phyloP scores from a whole-genome alignment of 2,113 vertebrate species.

The Oceanites oceanicus region DNA sequence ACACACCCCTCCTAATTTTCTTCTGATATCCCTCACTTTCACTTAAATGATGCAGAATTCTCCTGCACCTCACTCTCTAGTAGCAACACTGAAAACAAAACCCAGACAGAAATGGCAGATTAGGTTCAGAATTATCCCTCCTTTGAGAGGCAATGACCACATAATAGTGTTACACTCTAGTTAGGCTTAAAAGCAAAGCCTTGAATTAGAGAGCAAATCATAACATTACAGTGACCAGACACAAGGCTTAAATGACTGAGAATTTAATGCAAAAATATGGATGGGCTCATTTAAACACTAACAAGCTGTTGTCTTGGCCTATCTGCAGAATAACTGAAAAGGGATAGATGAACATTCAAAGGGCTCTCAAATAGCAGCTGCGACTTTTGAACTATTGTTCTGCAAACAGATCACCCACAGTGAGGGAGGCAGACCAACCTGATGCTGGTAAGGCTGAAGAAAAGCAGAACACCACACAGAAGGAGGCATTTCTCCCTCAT shows the following conservation, averaged over 20 bases:
- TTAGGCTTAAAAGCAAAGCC: conserved; percentile 29
- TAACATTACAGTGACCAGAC: background rate
- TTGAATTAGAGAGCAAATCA: background rate
- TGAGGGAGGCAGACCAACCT: background rate
- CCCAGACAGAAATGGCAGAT: background rate
- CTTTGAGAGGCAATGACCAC: background rate
- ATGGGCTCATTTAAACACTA: conserved; percentile 26
- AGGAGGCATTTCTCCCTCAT: background rate
- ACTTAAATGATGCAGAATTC: background rate
- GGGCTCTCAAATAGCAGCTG: background rate
- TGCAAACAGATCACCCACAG: background rate
- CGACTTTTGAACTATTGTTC: background rate
- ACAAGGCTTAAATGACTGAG: background rate
- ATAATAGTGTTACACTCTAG: background rate
- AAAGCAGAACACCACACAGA: background rate
- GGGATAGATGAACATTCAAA: background rate
- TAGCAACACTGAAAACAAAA: background rate
- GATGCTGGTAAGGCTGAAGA: background rate
- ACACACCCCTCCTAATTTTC: background rate
- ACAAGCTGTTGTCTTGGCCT: conserved; percentile 25
- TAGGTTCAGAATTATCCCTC: conserved; percentile 14
- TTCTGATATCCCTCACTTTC: background rate
- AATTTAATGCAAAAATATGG: conserved; percentile 24
- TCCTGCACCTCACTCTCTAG: background rate
- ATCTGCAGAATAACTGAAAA: background rate